phyloP scores from a whole-genome alignment of 1,140 invertebrate species.

The Popillia japonica region DNA sequence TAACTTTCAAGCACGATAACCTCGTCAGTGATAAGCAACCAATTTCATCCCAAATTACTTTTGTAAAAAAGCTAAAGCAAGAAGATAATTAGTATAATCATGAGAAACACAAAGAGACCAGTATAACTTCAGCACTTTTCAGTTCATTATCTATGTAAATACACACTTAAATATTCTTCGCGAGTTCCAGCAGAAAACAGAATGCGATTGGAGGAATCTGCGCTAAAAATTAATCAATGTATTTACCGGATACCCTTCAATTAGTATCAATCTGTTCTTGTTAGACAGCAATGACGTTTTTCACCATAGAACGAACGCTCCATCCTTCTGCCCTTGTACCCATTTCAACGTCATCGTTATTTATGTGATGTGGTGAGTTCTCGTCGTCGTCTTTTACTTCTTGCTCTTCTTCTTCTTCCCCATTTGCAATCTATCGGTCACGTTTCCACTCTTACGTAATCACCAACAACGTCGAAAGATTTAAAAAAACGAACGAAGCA shows the following conservation, averaged over 20 bases:
- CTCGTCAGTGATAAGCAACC: too few relatives aligned
- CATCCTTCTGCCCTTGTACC: constrained; percentile 23
- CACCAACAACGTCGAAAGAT: not conserved
- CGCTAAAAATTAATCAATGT: not conserved
- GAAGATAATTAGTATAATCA: too few relatives aligned
- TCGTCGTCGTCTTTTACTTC: too few relatives aligned
- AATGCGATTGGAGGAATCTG: not conserved
- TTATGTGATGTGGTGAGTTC: constrained; percentile 5
- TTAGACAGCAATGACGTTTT: constrained; percentile 4
- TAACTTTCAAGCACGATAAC: too few relatives aligned
- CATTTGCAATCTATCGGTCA: constrained; percentile 39
- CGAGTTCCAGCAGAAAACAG: not conserved
- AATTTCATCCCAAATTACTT: too few relatives aligned
- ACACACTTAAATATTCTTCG: too few relatives aligned
- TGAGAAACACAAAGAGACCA: too few relatives aligned
- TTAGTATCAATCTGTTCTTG: constrained; percentile 33
- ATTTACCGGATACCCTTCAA: constrained; percentile 10
- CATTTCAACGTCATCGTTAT: constrained; percentile 34
- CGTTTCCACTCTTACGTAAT: constrained; percentile 43
- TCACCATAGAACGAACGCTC: not conserved
- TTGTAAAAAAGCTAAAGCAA: too few relatives aligned
- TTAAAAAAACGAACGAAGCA: constrained; percentile 7
- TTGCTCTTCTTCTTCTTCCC: constrained; percentile 6
- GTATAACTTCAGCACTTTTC: too few relatives aligned
- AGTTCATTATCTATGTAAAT: too few relatives aligned